Percentiles rank a stretch among this genome's conserved stretches.
These are phyloP conservation scores for Anomalospiza imberbis DNA, from an alignment of 2,797 vertebrate species.

Conservation along the genomic window DNA sequence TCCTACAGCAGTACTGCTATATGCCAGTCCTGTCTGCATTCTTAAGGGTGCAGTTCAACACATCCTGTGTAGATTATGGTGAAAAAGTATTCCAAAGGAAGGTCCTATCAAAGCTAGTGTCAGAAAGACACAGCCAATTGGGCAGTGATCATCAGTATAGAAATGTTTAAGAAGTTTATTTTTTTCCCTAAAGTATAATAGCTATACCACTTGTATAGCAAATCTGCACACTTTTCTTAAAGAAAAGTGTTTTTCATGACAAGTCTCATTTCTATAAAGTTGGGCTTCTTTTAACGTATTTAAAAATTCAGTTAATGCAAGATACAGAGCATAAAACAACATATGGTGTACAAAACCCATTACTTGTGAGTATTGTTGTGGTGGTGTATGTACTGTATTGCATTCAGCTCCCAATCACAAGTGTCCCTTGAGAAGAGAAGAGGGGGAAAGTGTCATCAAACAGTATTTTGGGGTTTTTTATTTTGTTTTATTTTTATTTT, in stretches of 20 bases:
- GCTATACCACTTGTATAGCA: slow-evolving; percentile 76
- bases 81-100: slow-evolving; percentile 90
- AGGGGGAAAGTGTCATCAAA: slow-evolving; percentile 48
- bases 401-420: slow-evolving; percentile 66
- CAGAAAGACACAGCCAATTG: slow-evolving; percentile 83
- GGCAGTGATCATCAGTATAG: slow-evolving; percentile 81
- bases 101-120: slow-evolving; percentile 86
- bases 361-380: slow-evolving; percentile 72
- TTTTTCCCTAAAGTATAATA: slow-evolving; percentile 61
- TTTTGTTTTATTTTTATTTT: slow-evolving; percentile 17
- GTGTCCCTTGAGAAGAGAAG: slow-evolving; percentile 43
- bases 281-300: slow-evolving; percentile 78
- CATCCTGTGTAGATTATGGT: slow-evolving; percentile 99
- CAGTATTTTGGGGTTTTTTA: not conserved
- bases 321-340: slow-evolving; percentile 73
- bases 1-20: slow-evolving; percentile 99
- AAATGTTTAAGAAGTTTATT: slow-evolving; percentile 74
- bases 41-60: slow-evolving; percentile 99
- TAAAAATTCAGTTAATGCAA: slow-evolving; percentile 59
- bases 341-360: slow-evolving; percentile 68
- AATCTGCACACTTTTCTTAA: slow-evolving; percentile 67
- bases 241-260: slow-evolving; percentile 66
- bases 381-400: slow-evolving; percentile 69
- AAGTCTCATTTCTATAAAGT: slow-evolving; percentile 66
- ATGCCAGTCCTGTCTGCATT: slow-evolving; percentile 99